phyloP scores from a whole-genome alignment of 2,113 vertebrate species.

The Lophotis ruficrista region DNA sequence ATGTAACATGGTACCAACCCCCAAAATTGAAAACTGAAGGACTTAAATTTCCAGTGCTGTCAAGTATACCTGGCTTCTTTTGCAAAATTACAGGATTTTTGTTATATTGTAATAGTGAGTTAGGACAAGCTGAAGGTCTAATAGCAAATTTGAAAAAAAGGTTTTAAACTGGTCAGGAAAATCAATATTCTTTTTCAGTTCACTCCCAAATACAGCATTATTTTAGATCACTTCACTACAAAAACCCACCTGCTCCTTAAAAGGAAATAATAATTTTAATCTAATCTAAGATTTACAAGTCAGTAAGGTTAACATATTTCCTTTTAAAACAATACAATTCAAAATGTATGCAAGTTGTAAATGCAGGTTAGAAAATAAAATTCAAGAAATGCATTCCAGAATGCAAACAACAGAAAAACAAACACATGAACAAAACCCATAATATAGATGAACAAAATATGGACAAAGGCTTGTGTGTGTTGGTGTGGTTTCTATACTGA shows the following conservation, averaged over 20 bases:
- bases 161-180: neutral
- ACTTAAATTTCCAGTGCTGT: neutral
- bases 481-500: neutral
- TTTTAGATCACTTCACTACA: neutral
- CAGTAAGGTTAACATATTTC: neutral
- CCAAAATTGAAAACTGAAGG: neutral
- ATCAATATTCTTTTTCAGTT: neutral
- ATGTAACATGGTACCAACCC: neutral
- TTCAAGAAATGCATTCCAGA: neutral
- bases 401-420: neutral
- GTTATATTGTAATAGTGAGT: neutral
- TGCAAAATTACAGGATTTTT: neutral
- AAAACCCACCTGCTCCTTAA: neutral
- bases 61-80: neutral
- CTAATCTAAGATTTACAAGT: neutral
- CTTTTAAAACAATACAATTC: neutral
- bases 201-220: neutral
- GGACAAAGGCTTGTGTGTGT: neutral
- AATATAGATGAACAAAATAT: neutral
- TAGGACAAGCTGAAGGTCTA: neutral
- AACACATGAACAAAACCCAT: fast-evolving
- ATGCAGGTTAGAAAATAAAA: neutral
- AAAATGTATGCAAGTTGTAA: neutral
- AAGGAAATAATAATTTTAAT: neutral
- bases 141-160: neutral